These are phyloP conservation scores for Scyliorhinus canicula DNA, from an alignment of 2,797 vertebrate species.

Conservation along the genomic window DNA sequence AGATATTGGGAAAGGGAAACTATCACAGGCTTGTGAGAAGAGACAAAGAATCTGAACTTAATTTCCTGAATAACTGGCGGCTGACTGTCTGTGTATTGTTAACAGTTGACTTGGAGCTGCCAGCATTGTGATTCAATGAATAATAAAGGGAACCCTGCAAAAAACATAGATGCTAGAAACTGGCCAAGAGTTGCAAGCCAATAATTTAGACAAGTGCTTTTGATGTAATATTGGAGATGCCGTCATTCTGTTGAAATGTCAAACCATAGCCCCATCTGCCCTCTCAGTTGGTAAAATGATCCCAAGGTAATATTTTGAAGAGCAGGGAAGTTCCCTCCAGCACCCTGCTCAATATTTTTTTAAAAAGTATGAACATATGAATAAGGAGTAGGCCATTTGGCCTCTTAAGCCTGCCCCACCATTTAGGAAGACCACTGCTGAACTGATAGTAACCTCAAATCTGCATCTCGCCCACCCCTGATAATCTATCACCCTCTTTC, in stretches of 20 bases:
- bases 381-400: too few species aligned
- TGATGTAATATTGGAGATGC: neutral
- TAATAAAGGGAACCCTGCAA: neutral
- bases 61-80: conserved; percentile 20
- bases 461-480: too few species aligned
- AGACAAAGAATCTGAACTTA: conserved; percentile 8
- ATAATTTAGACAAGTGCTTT: neutral
- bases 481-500: too few species aligned
- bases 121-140: conserved; percentile 22
- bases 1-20: conserved; percentile 8
- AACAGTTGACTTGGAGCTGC: neutral
- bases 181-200: neutral
- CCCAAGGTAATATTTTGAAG: neutral
- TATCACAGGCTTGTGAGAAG: neutral
- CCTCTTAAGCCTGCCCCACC: too few species aligned
- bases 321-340: neutral
- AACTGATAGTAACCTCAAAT: too few species aligned
- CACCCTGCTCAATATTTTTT: neutral
- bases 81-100: conserved; percentile 22
- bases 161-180: neutral
- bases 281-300: neutral
- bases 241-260: neutral
- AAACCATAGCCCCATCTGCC: neutral
- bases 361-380: too few species aligned
- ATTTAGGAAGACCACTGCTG: too few species aligned